Evolutionary conservation across 1,140 invertebrate species (phyloP).

Genomic region (Halesus radiatus): DNA sequence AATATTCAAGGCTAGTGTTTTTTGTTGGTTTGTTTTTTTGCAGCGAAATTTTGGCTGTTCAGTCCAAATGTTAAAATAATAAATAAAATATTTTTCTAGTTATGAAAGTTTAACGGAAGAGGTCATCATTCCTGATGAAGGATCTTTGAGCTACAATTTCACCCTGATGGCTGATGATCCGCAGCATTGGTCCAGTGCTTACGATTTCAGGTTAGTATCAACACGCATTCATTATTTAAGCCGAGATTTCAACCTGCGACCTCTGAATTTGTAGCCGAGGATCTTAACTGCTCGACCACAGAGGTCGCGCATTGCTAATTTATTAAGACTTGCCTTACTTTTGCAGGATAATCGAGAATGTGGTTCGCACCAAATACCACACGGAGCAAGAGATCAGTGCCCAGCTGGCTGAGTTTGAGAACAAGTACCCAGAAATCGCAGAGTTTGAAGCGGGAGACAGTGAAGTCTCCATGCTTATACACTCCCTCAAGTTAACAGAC

Average conservation of each 20-base stretch:
- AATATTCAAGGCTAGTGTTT: no score
- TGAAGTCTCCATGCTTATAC: slow-evolving; percentile 72
- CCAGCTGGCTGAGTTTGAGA: slow-evolving; percentile 77
- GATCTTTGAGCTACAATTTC: slow-evolving; percentile 80
- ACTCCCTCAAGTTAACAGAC: slow-evolving; percentile 76
- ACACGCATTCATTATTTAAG: not conserved
- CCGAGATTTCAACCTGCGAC: no score
- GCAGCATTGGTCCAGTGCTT: slow-evolving; percentile 82
- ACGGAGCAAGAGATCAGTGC: slow-evolving; percentile 75
- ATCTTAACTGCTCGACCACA: no score
- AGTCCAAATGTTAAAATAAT: not conserved
- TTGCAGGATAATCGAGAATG: slow-evolving; percentile 71
- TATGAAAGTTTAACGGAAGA: slow-evolving; percentile 76
- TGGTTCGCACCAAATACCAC: slow-evolving; percentile 74
- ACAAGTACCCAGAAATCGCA: slow-evolving; percentile 73
- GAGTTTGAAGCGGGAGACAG: slow-evolving; percentile 76
- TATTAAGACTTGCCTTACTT: slow-evolving; percentile 2
- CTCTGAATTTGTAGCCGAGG: no score
- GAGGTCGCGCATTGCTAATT: no score
- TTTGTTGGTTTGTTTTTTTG: no score
- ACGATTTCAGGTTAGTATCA: slow-evolving; percentile 76
- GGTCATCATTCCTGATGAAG: slow-evolving; percentile 76
- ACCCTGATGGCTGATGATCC: slow-evolving; percentile 83
- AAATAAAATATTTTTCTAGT: slow-evolving; percentile 64
- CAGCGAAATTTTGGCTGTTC: no score